Base-by-base conservation (phyloP, 2,797 vertebrate species). In the Brachymystax lenok region DNA sequence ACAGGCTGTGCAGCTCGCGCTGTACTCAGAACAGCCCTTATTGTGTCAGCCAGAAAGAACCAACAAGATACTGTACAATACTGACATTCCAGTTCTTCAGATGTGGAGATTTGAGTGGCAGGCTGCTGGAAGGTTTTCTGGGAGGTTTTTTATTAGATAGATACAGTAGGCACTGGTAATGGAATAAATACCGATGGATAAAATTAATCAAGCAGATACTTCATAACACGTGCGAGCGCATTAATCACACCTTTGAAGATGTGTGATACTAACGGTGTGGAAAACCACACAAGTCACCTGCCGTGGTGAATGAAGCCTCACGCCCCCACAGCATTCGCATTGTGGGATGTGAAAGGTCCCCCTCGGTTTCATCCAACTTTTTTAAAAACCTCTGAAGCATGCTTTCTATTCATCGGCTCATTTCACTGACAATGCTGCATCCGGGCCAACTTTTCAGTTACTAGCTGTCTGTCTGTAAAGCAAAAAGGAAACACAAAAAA, bases 221-320 rank as follows among this genome's bases (percentile, higher is more conserved):
- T 82, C 77, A 82, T 46, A 83, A 61, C 73, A 84, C 66, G 74
- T 78, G 75, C 75, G 77, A 74, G 75, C 84, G 73, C 66, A 51
- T 2, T 3, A 79, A 75, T 69, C 84, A 61, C 24, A 61, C 59
- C 59, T 21, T 21, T 3, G 8, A 61, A 90, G 85, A 91, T 72
- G 79, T 64, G 30, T 19, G 71, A 54, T 17, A 76, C 75, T 75
- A 74, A 73, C 68, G 59, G 79, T 12, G 28, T 17, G 63, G 69
- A 70, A 84, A 80, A 87, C 88, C 88, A 90, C 90, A 92, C 89
- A 84, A 86, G 83, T 90, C 84, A 91, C 86, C 87, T 87, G 85
- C 54, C 74, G 79, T 77, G n/a, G 72, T 80, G 88, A 89, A 84
- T 77, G 71, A 73, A 17, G 14, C 83, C 64, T 73, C 74, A 74